These are phyloP conservation scores for Drosophila sturtevanti DNA, from an alignment of 1,140 invertebrate genomes.

Conservation along the genomic window DNA sequence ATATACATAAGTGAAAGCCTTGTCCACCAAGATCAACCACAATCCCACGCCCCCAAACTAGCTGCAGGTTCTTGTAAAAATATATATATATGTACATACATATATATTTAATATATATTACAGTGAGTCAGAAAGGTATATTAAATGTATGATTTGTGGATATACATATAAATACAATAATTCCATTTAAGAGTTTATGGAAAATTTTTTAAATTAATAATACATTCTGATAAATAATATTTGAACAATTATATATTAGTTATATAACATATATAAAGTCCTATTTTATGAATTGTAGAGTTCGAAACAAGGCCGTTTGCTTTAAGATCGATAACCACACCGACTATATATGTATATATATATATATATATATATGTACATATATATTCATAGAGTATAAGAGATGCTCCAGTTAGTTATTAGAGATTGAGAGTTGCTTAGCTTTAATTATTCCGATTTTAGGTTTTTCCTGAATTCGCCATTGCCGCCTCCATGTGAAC, in stretches of 20 bases:
- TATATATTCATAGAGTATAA: neutral
- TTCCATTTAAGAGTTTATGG: no score
- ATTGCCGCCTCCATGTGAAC: neutral
- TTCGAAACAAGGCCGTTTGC: no score
- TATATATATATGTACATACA: neutral
- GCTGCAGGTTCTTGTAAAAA: neutral
- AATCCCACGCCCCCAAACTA: neutral
- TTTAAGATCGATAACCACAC: no score
- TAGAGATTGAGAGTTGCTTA: no score
- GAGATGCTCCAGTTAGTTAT: no score
- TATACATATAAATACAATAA: no score
- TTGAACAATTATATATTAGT: no score
- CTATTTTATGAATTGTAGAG: neutral
- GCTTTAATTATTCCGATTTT: neutral
- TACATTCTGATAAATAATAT: no score
- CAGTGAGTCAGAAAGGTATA: neutral
- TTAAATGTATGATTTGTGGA: neutral
- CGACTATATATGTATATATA: slow-evolving; percentile 12
- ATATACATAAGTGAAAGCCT: neutral
- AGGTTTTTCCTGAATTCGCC: no score
- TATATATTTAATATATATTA: neutral
- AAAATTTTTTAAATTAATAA: no score
- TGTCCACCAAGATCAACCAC: neutral
- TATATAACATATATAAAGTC: no score
- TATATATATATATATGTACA: neutral